Conservation (phyloP, 2,797 vertebrate species). For the Brotogeris chrysoptera region DNA sequence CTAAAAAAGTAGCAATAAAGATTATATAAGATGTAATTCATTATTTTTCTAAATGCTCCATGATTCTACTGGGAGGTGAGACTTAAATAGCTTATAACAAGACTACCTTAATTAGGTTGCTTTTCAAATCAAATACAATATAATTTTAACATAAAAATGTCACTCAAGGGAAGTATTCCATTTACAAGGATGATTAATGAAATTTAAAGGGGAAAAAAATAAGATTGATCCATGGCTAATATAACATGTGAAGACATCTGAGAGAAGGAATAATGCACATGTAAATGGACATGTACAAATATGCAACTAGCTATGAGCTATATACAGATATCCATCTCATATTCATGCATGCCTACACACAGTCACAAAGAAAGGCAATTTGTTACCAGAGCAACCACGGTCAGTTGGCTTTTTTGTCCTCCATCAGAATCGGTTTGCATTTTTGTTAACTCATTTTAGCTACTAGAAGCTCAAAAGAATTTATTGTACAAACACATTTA, state of each 20-base stretch:
- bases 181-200: conserved; percentile 70
- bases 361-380: conserved; percentile 20
- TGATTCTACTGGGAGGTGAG: conserved; percentile 66
- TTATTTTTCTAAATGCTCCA: conserved; percentile 78
- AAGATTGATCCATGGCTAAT: background rate
- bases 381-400: conserved; percentile 53
- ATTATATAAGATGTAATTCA: conserved; percentile 77
- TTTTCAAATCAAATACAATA: conserved; percentile 78
- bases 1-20: conserved; percentile 77
- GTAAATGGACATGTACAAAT: background rate
- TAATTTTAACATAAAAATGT: conserved; percentile 74
- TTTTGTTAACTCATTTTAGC: conserved; percentile 4
- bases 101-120: conserved; percentile 76
- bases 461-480: background rate
- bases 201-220: conserved; percentile 32
- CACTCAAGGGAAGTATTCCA: conserved; percentile 72
- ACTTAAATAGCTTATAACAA: conserved; percentile 75
- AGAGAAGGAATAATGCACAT: background rate
- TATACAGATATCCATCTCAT: background rate
- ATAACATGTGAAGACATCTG: background rate
- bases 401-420: conserved; percentile 40
- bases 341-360: conserved; percentile 28
- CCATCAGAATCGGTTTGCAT: background rate
- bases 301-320: background rate
- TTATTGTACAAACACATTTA: background rate